These are phyloP conservation scores for Penaeus indicus DNA, from an alignment of 1,140 invertebrate genomes.

Conservation along the genomic window DNA sequence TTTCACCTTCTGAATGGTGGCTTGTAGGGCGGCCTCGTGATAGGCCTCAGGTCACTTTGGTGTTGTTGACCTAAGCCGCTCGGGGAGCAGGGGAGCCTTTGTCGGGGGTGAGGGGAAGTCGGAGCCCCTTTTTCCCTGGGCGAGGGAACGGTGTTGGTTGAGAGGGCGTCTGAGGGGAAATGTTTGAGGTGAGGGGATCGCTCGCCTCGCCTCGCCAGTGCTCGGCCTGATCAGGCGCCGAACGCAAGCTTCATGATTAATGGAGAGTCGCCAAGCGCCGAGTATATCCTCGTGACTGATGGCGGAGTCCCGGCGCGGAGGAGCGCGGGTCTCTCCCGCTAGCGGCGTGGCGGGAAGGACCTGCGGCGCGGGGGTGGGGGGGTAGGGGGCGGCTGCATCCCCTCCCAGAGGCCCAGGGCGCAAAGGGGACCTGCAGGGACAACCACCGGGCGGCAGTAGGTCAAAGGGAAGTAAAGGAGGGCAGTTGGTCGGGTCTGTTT, in stretches of 20 bases:
- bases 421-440: not conserved
- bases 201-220: not conserved
- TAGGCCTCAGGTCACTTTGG: conserved; percentile 51
- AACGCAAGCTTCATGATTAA: too few species aligned
- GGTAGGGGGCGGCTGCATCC: not conserved
- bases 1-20: conserved; percentile 45
- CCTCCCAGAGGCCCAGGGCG: not conserved
- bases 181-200: conserved; percentile 31
- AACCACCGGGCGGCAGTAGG: not conserved
- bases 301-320: too few species aligned
- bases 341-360: not conserved
- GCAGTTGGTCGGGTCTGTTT: too few species aligned
- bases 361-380: not conserved
- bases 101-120: conserved; percentile 22
- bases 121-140: conserved; percentile 31
- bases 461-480: too few species aligned
- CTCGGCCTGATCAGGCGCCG: not conserved
- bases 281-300: too few species aligned
- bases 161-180: conserved; percentile 42
- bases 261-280: too few species aligned
- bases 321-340: not conserved
- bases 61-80: conserved; percentile 52
- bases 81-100: conserved; percentile 27
- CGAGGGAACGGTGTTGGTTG: not conserved
- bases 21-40: conserved; percentile 32